These are phyloP conservation scores for Oreohelix idahoensis DNA, from an alignment of 1,140 invertebrate species.

Conservation along the genomic window DNA sequence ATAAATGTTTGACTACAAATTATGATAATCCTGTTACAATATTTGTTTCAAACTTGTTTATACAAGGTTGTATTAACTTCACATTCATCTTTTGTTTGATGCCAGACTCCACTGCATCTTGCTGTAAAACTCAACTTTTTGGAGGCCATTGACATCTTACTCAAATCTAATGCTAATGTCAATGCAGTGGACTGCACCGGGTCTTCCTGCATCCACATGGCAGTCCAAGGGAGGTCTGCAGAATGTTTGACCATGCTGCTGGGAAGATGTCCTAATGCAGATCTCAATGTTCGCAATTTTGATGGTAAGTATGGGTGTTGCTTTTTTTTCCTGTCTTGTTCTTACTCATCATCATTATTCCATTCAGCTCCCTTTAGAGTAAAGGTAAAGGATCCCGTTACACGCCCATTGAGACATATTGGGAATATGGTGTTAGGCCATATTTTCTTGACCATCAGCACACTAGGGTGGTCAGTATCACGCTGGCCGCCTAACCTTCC, in stretches of 20 bases:
- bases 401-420: too few relatives aligned
- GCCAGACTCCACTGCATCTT: constrained; percentile 61
- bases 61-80: too few relatives aligned
- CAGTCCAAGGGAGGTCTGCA: constrained; percentile 48
- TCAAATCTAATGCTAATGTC: constrained; percentile 53
- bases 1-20: neutral
- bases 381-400: too few relatives aligned
- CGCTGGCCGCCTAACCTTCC: too few relatives aligned
- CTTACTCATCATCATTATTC: too few relatives aligned
- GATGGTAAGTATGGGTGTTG: constrained; percentile 48
- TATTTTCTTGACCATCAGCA: too few relatives aligned
- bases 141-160: constrained; percentile 50
- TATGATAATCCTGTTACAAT: neutral
- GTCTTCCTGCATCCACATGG: constrained; percentile 55
- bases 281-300: constrained; percentile 59
- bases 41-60: neutral
- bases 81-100: constrained; percentile 20
- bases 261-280: constrained; percentile 38
- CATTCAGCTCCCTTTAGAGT: too few relatives aligned
- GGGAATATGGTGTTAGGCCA: too few relatives aligned
- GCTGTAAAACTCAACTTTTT: constrained; percentile 56
- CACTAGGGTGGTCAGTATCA: too few relatives aligned
- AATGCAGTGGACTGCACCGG: constrained; percentile 57
- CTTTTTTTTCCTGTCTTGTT: too few relatives aligned
- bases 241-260: constrained; percentile 50